Base-by-base conservation (phyloP, 2,113 vertebrate genomes). In the Axis porcinus region DNA sequence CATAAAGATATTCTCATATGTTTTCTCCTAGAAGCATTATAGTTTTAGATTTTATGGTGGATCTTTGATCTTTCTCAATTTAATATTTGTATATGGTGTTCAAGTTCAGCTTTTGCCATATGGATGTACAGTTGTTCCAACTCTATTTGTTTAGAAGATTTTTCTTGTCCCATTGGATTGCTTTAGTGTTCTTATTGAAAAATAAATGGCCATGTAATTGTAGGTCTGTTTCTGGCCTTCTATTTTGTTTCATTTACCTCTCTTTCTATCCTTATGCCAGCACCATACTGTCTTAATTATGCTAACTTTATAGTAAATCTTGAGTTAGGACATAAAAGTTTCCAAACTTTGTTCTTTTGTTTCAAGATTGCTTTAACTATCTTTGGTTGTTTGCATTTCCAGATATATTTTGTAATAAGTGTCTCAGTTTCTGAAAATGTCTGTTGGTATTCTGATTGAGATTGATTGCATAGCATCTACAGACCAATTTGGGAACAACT, bases 211-310 rank as follows among this genome's bases (percentile, higher is more conserved):
- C 36, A 13, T 55, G 1, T 92, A 50, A 64, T 27, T 78, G 3
- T 92, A 85, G 70, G 15, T 95, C 82, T 90, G 45, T 89, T 86
- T 89, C 36, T 95, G 45, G 10, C 54, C 79, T 96, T 94, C 76
- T 83, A 0, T 86, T 89, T 91, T 93, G 36, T 93, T 67, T 96
- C 58, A 58, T 86, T 78, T 55, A 13, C 67, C 47, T 90, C 40
- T 83, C 52, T 89, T 64, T 83, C 54, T 87, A 5, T 93, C 55
- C 43, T 86, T 50, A 57, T 33, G 28, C n/a, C 33, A 83, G 7
- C 2, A 21, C 36, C 60, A 57, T 62, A 45, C n/a, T 62, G 54
- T 91, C 74, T 91, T 96, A 60, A 87, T 87, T 87, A 76, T 43
- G 43, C 5, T 87, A 58, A 82, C 47, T 95, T 93, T 87, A 91